Percentiles rank a stretch among this genome's conserved stretches.
phyloP scores from a whole-genome alignment of 1,140 invertebrate genomes.

The Campoletis sonorensis region DNA sequence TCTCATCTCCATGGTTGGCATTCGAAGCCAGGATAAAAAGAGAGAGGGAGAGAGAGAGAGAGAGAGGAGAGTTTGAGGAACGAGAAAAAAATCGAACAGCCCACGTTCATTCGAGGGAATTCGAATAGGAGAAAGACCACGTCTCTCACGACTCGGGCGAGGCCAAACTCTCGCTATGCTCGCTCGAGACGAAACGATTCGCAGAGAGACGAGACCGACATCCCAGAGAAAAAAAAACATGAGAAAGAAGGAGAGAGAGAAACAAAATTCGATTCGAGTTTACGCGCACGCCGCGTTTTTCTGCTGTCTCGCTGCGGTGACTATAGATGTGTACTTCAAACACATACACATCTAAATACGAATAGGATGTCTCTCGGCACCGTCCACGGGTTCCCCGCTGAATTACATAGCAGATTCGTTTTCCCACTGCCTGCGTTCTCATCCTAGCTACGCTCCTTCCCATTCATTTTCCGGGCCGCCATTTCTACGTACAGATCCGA shows the following conservation, averaged over 20 bases:
- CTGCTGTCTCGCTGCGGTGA: slow-evolving; percentile 5
- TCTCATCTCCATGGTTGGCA: not conserved
- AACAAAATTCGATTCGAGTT: slow-evolving; percentile 37
- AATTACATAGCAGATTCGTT: slow-evolving; percentile 34
- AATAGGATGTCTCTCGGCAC: slow-evolving; percentile 20
- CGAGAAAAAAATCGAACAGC: slow-evolving; percentile 23
- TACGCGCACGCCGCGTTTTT: slow-evolving; percentile 27
- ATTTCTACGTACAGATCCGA: slow-evolving; percentile 23
- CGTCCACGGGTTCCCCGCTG: slow-evolving; percentile 4
- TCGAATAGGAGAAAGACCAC: slow-evolving; percentile 12
- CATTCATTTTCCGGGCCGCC: not conserved
- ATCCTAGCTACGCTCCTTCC: not conserved
- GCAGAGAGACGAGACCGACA: not conserved
- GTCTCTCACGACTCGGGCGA: slow-evolving; percentile 1
- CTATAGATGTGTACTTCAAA: not conserved
- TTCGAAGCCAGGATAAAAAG: slow-evolving; percentile 20
- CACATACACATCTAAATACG: not conserved
- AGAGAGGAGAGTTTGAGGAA: slow-evolving; percentile 1
- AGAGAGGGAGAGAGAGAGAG: not conserved
- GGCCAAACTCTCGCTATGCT: slow-evolving; percentile 4
- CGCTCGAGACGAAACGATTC: slow-evolving; percentile 35
- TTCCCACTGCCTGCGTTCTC: slow-evolving; percentile 16
- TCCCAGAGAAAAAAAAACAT: not conserved
- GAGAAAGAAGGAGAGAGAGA: slow-evolving; percentile 12
- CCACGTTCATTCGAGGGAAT: slow-evolving; percentile 13